Percentiles rank a stretch among this genome's conserved stretches.
Evolutionary conservation across 2,888 invertebrate species (phyloP).

Genomic region (Nemotelus pantherinus): DNA sequence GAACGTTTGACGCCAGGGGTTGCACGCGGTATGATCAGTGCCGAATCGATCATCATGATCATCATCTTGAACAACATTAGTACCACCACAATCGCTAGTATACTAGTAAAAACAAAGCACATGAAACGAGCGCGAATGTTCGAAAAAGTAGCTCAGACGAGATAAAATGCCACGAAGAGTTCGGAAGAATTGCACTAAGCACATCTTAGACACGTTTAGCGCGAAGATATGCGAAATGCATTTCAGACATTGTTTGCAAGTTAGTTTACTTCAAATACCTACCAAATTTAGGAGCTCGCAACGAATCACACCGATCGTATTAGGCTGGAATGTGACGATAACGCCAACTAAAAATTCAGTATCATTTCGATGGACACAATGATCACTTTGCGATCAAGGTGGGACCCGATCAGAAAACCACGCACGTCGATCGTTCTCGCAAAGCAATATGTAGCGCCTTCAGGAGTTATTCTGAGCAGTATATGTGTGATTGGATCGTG

Average conservation of each 20-base stretch:
- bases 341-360: constrained; percentile 46
- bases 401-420: constrained; percentile 24
- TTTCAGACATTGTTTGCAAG: constrained; percentile 30
- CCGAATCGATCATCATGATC: constrained; percentile 15
- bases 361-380: background rate
- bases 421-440: constrained; percentile 42
- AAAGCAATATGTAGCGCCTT: constrained; percentile 48
- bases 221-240: constrained; percentile 6
- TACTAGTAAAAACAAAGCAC: constrained; percentile 48
- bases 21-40: constrained; percentile 28
- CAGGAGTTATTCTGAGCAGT: constrained; percentile 19
- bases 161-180: background rate
- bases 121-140: constrained; percentile 37
- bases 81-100: background rate
- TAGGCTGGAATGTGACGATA: constrained; percentile 44
- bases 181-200: background rate
- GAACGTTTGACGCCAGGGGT: constrained; percentile 52
- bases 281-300: constrained; percentile 47
- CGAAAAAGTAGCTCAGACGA: constrained; percentile 12
- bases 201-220: background rate
- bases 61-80: constrained; percentile 29
- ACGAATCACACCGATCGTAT: constrained; percentile 50
- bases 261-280: constrained; percentile 46
- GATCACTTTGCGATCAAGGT: background rate
- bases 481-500: background rate